Base-by-base conservation (phyloP, 2,113 vertebrate species). In the Crotalus helleri region DNA sequence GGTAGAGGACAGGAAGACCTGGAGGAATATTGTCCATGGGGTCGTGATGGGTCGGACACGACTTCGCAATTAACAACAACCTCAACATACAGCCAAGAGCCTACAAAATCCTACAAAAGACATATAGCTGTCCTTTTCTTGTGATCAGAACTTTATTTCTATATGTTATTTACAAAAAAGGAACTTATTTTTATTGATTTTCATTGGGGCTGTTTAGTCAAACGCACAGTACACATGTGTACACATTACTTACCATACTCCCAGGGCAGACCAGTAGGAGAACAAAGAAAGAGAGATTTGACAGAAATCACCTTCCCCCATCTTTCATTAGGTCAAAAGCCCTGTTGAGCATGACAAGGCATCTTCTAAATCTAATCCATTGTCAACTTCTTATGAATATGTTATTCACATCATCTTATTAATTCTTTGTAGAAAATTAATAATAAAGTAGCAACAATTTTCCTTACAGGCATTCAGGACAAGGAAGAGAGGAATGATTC, bases 351-450 rank as follows among this genome's bases (percentile, higher is more conserved):
- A 69, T 53, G 46, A n/a, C 33, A 88, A 29, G 53, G 5, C 89
- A 17, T 91, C 92, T 85, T 96, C 87, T 94, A 55, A 92, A 93
- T 94, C 91, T 59, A 93, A 57, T 17, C 64, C 87, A 94, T 96
- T 58, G 89, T 96, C 91, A 95, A 44, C 33, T 21, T 44, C 7
- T 44, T 81, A 44, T 81, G 17, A 81, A 81, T 21, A 96, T 95
- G 95, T 69, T 96, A 74, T 33, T 44, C 74, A 21, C 92, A 94
- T 61, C 39, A 94, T 89, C 85, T 93, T 0, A 0, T 95, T 96
- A 94, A 97, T 87, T 97, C 85, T 91, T 93, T 46, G 55, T 93
- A 96, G 95, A 95, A 96, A 97, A 97, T 33, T 33, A 49, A 97
- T 97, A 96, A 97, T 96, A 96, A 91, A 49, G 91, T 90, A 91